Evolutionary conservation across 2,797 vertebrate species (phyloP).

Genomic region (Meda fulgida): DNA sequence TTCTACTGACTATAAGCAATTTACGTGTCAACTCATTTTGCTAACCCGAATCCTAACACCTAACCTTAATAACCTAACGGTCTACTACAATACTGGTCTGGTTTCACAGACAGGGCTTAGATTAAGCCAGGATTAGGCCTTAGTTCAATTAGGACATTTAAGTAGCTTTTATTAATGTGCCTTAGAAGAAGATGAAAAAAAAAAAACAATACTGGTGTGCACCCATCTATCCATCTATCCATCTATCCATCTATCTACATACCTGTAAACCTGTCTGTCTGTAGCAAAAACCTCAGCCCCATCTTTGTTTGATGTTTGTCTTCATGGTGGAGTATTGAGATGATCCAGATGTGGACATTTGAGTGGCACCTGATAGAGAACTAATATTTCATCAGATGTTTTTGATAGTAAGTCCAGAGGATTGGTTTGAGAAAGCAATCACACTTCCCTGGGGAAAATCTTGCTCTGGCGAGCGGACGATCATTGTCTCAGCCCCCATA

Average conservation of each 20-base stretch:
- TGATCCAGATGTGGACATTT: neutral
- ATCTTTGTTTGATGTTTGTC: constrained; percentile 67
- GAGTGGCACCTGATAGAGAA: neutral
- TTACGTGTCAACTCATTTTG: neutral
- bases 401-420: neutral
- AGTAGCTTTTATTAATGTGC: too few species aligned
- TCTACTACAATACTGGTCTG: too few species aligned
- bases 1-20: neutral
- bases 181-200: too few species aligned
- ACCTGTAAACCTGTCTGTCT: accelerated
- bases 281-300: neutral
- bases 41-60: neutral
- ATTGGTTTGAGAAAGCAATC: constrained; percentile 8
- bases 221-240: too few species aligned
- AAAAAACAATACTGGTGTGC: too few species aligned
- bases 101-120: too few species aligned
- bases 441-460: neutral
- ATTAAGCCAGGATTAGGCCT: too few species aligned
- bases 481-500: constrained; percentile 23
- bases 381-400: constrained; percentile 6
- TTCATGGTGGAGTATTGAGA: neutral
- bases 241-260: too few species aligned
- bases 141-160: too few species aligned
- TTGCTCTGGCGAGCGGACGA: constrained; percentile 16
- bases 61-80: neutral